phyloP scores from a whole-genome alignment of 2,888 invertebrate species.

The Pammene fasciana region DNA sequence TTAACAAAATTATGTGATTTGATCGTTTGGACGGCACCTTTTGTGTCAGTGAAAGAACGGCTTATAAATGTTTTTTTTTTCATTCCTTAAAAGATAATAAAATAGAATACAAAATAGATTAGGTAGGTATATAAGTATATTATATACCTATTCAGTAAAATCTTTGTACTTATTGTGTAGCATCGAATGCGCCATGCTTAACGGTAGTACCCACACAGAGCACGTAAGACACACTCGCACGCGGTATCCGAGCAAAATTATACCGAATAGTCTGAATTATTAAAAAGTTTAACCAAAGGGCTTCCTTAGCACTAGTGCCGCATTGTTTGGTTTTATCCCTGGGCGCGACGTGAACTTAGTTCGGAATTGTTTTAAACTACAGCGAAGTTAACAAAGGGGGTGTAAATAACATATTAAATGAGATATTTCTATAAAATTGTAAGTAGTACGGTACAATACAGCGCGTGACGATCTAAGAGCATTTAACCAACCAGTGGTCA shows the following conservation, averaged over 20 bases:
- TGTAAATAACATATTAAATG: neutral
- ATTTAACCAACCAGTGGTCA: too few species aligned
- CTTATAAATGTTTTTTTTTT: too few species aligned
- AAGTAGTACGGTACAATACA: neutral
- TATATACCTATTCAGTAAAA: too few species aligned
- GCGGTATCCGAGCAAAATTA: conserved; percentile 72
- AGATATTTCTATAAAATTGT: too few species aligned
- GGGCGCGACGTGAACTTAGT: conserved; percentile 9
- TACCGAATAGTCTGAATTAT: conserved; percentile 75
- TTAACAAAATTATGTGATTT: too few species aligned
- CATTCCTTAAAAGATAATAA: too few species aligned
- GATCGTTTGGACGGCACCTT: too few species aligned
- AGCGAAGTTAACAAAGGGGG: neutral
- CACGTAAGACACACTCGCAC: conserved; percentile 59
- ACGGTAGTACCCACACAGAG: conserved; percentile 45
- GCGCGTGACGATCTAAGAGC: too few species aligned
- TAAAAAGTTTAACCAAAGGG: conserved; percentile 58
- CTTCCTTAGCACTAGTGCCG: conserved; percentile 24
- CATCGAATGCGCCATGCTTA: conserved; percentile 46
- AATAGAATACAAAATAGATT: too few species aligned
- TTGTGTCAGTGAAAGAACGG: too few species aligned
- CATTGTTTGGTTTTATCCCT: conserved; percentile 34
- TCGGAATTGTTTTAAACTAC: conserved; percentile 32
- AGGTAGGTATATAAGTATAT: too few species aligned
- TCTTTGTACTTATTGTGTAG: neutral